Conservation (phyloP, 2,113 vertebrate species). For the Sorex araneus region DNA sequence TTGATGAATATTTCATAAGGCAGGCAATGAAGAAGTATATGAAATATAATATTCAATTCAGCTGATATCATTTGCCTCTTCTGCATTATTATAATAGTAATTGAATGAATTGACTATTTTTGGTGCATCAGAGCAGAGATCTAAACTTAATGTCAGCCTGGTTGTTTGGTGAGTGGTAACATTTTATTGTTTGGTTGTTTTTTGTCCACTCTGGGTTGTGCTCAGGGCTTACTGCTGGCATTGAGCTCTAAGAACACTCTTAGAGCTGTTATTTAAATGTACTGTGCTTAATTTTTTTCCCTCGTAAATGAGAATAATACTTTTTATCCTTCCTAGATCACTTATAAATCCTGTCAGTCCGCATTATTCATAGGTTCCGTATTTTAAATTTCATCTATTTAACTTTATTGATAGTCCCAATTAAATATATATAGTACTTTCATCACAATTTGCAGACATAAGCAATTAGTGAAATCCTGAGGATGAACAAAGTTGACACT, state of each 20-base stretch:
- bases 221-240: too few relatives aligned
- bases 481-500: too few relatives aligned
- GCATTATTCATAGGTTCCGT: neutral
- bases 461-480: neutral
- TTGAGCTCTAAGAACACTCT: too few relatives aligned
- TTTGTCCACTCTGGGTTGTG: too few relatives aligned
- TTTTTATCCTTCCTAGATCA: neutral
- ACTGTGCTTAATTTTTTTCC: neutral
- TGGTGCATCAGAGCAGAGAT: neutral
- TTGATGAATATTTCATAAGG: neutral
- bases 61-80: constrained; percentile 44
- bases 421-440: neutral
- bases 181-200: too few relatives aligned
- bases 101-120: constrained; percentile 16
- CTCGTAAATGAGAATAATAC: neutral
- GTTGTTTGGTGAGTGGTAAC: neutral
- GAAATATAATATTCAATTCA: constrained; percentile 1
- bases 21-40: neutral
- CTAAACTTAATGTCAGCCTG: neutral
- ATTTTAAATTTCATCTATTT: constrained; percentile 21
- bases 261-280: constrained; percentile 39
- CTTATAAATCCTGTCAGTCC: neutral
- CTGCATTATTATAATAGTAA: neutral
- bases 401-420: neutral
- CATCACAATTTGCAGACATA: neutral